Evolutionary conservation across 1,140 invertebrate genomes (phyloP).

Genomic region (Galleria mellonella): DNA sequence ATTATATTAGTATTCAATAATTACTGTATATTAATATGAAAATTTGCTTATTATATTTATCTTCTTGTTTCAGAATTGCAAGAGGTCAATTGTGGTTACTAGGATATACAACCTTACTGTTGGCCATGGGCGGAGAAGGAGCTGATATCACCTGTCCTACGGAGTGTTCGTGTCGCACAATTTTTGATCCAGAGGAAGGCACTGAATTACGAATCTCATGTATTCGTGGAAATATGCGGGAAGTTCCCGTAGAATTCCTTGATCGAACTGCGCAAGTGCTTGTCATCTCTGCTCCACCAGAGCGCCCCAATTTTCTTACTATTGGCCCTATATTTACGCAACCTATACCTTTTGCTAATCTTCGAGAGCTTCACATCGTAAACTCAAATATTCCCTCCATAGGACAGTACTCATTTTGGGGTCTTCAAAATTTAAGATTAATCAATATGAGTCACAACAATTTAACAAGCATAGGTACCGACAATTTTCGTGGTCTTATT

Average conservation of each 20-base stretch:
- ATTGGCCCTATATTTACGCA: constrained; percentile 83
- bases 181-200: constrained; percentile 24
- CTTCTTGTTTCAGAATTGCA: constrained; percentile 42
- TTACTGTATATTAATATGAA: too few species aligned
- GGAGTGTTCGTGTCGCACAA: constrained; percentile 37
- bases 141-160: constrained; percentile 41
- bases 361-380: constrained; percentile 85
- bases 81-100: constrained; percentile 13
- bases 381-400: constrained; percentile 86
- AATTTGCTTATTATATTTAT: background rate
- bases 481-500: constrained; percentile 87
- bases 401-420: constrained; percentile 86
- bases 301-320: constrained; percentile 78
- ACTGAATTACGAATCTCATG: constrained; percentile 47
- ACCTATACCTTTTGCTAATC: constrained; percentile 74
- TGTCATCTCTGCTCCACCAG: constrained; percentile 79
- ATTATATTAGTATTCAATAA: too few species aligned
- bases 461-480: constrained; percentile 83
- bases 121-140: constrained; percentile 15
- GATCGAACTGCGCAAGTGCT: constrained; percentile 79
- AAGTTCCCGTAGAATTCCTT: constrained; percentile 77
- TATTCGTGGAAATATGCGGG: constrained; percentile 76
- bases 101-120: constrained; percentile 12
- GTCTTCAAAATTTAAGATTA: constrained; percentile 78
- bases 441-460: constrained; percentile 86